These are phyloP conservation scores for Anguilla obscura DNA, from an alignment of 2,797 vertebrate genomes.

Conservation along the genomic window DNA sequence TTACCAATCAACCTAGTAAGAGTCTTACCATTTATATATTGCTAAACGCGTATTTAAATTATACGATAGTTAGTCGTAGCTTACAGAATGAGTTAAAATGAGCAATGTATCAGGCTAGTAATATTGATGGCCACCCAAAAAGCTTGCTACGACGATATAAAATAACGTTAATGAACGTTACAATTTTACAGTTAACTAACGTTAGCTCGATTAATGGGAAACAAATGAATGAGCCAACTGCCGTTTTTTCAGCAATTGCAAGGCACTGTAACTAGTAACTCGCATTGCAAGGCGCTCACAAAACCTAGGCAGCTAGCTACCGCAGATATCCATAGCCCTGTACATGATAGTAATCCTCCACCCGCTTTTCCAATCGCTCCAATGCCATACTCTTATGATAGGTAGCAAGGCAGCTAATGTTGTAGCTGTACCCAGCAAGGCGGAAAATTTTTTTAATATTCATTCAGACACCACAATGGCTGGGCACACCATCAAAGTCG, in stretches of 20 bases:
- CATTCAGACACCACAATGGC: not conserved
- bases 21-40: not conserved
- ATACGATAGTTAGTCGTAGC: not conserved
- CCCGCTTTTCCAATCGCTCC: not conserved
- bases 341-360: not conserved
- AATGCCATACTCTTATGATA: not conserved
- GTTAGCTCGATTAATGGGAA: not conserved
- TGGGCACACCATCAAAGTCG: not conserved
- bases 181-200: not conserved
- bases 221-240: not conserved
- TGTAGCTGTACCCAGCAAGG: slow-evolving; percentile 13
- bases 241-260: not conserved
- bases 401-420: not conserved
- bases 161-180: not conserved
- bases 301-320: not conserved
- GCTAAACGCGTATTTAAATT: not conserved
- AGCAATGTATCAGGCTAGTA: not conserved
- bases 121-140: not conserved
- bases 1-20: not conserved
- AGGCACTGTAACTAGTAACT: not conserved
- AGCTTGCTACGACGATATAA: not conserved
- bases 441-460: not conserved
- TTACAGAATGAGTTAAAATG: not conserved
- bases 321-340: not conserved
- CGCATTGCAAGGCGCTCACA: not conserved